These are phyloP conservation scores for Cotesia congregata DNA, from an alignment of 2,888 invertebrate genomes.

Conservation along the genomic window DNA sequence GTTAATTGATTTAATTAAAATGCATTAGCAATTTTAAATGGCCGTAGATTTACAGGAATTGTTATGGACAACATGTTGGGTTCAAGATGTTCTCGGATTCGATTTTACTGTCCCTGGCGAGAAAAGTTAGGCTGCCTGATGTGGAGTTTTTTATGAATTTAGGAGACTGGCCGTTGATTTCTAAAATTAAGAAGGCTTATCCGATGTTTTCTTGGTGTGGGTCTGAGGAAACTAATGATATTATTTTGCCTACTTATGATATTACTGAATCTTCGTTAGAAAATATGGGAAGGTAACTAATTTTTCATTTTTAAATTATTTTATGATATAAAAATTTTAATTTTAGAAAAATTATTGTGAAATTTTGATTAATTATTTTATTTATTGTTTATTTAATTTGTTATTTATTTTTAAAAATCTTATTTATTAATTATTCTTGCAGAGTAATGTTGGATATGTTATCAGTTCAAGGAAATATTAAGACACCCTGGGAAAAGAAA, in stretches of 20 bases:
- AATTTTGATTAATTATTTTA: neutral
- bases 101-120: conserved; percentile 83
- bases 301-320: neutral
- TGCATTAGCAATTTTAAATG: conserved; percentile 17
- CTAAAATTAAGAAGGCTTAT: conserved; percentile 71
- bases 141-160: conserved; percentile 92
- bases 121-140: conserved; percentile 88
- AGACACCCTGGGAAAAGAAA: conserved; percentile 81
- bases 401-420: neutral
- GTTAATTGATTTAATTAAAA: conserved; percentile 6
- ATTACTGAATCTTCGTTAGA: conserved; percentile 92
- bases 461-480: conserved; percentile 87
- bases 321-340: neutral
- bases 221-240: conserved; percentile 86
- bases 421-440: conserved; percentile 49
- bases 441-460: conserved; percentile 92
- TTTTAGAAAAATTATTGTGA: neutral
- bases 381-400: neutral
- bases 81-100: conserved; percentile 97
- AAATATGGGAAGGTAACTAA: conserved; percentile 88
- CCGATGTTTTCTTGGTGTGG: conserved; percentile 99
- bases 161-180: conserved; percentile 94
- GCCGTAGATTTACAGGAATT: conserved; percentile 81
- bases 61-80: conserved; percentile 94
- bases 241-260: conserved; percentile 96